phyloP scores from a whole-genome alignment of 1,140 invertebrate species.

The Aradophagus sp. region DNA sequence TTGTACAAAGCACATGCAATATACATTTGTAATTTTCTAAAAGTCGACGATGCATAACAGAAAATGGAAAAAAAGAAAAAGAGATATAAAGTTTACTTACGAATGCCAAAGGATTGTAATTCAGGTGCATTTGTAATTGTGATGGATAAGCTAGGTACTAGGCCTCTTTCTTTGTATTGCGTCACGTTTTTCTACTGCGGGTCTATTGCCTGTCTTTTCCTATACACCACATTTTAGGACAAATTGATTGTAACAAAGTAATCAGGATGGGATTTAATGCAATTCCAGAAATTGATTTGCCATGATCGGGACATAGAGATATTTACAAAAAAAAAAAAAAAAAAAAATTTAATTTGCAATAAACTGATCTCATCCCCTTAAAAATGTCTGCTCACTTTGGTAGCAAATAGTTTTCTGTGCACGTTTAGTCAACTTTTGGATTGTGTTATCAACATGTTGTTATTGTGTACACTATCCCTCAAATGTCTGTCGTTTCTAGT shows the following conservation, averaged over 20 bases:
- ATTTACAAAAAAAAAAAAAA: too few relatives aligned
- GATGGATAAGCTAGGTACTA: constrained; percentile 45
- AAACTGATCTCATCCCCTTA: constrained; percentile 54
- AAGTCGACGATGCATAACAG: constrained; percentile 14
- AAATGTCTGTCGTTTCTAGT: too few relatives aligned
- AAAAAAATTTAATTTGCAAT: constrained; percentile 58
- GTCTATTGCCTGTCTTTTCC: constrained; percentile 41
- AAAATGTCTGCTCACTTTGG: too few relatives aligned
- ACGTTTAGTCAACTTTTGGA: too few relatives aligned
- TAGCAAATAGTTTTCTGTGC: too few relatives aligned
- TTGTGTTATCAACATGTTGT: too few relatives aligned
- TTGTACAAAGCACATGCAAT: constrained; percentile 50
- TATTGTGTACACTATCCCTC: too few relatives aligned
- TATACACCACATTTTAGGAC: too few relatives aligned
- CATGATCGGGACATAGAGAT: constrained; percentile 36
- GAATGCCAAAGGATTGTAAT: constrained; percentile 46
- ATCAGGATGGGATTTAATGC: too few relatives aligned
- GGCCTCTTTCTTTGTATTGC: constrained; percentile 19
- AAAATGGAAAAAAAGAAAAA: constrained; percentile 20
- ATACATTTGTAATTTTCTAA: constrained; percentile 59
- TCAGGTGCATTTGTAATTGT: constrained; percentile 51
- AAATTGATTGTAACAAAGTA: too few relatives aligned
- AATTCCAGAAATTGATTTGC: too few relatives aligned
- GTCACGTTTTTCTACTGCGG: constrained; percentile 14
- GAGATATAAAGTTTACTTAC: constrained; percentile 18